These are phyloP conservation scores for Rhagonycha lutea DNA, from an alignment of 2,888 invertebrate genomes.

Conservation along the genomic window DNA sequence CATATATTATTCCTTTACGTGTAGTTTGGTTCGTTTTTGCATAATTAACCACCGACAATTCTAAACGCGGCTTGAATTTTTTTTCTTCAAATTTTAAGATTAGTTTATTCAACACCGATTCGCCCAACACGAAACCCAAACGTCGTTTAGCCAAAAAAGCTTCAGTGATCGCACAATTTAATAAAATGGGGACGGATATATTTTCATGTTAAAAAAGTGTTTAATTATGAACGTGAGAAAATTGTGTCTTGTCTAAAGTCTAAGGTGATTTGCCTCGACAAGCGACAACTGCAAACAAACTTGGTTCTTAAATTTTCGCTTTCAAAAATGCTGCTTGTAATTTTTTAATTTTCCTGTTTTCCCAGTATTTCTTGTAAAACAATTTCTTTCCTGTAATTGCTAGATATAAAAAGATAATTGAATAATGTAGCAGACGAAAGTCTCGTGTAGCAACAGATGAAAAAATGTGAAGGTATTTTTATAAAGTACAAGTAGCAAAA, in stretches of 20 bases:
- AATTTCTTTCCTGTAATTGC: not conserved
- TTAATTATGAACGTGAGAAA: not conserved
- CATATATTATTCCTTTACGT: too few relatives aligned
- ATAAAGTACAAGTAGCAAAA: not conserved
- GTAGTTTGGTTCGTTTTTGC: too few relatives aligned
- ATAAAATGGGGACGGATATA: not conserved
- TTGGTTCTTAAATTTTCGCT: not conserved
- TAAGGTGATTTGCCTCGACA: not conserved
- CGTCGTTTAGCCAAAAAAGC: too few relatives aligned
- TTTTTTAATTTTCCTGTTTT: not conserved
- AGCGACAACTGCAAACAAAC: too few relatives aligned
- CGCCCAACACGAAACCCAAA: too few relatives aligned
- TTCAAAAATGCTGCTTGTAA: not conserved
- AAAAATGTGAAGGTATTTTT: not conserved
- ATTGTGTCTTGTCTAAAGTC: not conserved
- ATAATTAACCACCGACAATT: too few relatives aligned
- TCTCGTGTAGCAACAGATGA: not conserved
- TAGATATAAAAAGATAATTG: not conserved
- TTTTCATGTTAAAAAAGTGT: not conserved
- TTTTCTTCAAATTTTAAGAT: too few relatives aligned
- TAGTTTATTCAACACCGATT: too few relatives aligned
- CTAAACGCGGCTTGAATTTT: not conserved
- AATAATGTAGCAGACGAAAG: not conserved
- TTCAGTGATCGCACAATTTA: not conserved
- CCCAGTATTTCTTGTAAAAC: not conserved